Evolutionary conservation across 2,797 vertebrate genomes (phyloP).

Genomic region (Mycteria americana): DNA sequence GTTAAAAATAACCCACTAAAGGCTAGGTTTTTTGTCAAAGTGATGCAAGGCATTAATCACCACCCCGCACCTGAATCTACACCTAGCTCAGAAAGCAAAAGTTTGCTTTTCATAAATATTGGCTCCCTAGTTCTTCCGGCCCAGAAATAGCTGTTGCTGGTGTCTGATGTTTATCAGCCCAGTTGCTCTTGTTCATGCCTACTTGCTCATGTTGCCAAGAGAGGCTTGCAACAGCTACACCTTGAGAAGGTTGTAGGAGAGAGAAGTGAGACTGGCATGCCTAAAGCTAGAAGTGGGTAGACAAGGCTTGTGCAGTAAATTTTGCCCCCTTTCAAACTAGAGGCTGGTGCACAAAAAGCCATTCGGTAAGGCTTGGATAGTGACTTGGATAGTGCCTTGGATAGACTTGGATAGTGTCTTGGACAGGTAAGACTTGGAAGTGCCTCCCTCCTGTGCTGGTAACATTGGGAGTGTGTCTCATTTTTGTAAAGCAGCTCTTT

Average conservation of each 20-base stretch:
- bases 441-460: background rate
- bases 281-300: background rate
- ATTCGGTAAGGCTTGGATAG: background rate
- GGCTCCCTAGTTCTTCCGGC: background rate
- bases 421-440: background rate
- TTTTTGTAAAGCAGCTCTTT: background rate
- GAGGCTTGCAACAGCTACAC: background rate
- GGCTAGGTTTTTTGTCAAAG: background rate
- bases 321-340: background rate
- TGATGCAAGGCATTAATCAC: background rate
- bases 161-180: background rate
- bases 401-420: too few relatives aligned
- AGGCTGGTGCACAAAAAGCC: background rate
- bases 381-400: too few relatives aligned
- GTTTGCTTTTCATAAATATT: background rate
- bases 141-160: background rate
- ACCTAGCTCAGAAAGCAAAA: background rate
- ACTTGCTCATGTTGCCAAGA: background rate
- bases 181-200: background rate
- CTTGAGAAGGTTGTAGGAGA: background rate
- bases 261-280: background rate
- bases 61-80: fast-evolving
- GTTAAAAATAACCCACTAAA: background rate
- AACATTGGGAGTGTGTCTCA: background rate
- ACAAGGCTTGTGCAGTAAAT: background rate